Base-by-base conservation (phyloP, 2,888 invertebrate genomes). In the Pogonocherus hispidulus region DNA sequence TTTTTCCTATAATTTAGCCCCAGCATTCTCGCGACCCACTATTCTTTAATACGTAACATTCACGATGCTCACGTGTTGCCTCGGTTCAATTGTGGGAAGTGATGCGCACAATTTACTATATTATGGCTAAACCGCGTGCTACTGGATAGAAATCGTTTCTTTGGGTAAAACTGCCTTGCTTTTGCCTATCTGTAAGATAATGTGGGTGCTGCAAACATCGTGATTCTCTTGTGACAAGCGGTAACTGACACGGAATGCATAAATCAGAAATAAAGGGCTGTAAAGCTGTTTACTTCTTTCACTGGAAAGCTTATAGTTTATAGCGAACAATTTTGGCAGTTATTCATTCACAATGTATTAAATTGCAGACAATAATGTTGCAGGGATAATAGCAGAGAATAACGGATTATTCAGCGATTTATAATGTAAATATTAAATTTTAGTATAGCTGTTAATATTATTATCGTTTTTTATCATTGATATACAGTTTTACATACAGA, bases 231-330 rank as follows among this genome's bases (percentile, higher is more conserved):
- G 76, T 76, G 75, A 76, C 76, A 76, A 71, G 75, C 76, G 72
- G 76, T 75, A 74, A 72, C 76, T 76, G 75, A 69, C 76, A 75
- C 76, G 75, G 66, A 70, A 74, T 66, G 60, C 63, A 76, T 76
- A 76, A 76, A 76, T 76, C 76, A 75, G 67, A 55, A 66, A 56
- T 63, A 51, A 66, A 65, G 47, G 57, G 59, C 41, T 59, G 46
- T 46, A 32, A 32, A 20, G 22, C 22, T 46, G 46, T 32, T 32
- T 47, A 20, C 44, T 14, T 41, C 57, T 41, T 22, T 23, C 14
- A 5, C 4, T 23, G 22, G 14, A 6, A 14, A 14, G n/a, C 49
- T 14, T 51, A n/a, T 32, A 32, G 11, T 32, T 32, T 32, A n/a
- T n/a, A n/a, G n/a, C n/a, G n/a, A n/a, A n/a, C n/a, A n/a, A n/a